Base-by-base conservation (phyloP, 1,140 invertebrate genomes). In the Maconellicoccus hirsutus region DNA sequence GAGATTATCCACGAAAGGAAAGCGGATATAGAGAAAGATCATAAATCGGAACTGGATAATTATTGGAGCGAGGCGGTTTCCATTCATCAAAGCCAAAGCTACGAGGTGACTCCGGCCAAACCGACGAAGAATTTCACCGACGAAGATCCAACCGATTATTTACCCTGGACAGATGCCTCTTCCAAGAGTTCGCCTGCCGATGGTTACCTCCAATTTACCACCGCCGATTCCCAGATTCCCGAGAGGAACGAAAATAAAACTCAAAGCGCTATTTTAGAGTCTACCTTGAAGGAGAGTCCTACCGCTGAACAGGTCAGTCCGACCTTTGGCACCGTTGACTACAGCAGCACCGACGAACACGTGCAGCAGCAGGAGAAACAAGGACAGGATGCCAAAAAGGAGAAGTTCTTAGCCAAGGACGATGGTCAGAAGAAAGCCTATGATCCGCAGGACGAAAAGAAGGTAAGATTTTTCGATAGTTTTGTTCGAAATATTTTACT, bases 51-150 rank as follows among this genome's bases (percentile, higher is more conserved):
- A 6, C 6, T 16, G n/a, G 42, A 73, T 22, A 73, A 74, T 29
- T 76, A 74, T 29, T 76, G 75, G 75, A 76, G 75, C 29, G 74
- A 76, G 63, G 74, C 71, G 1, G 75, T 76, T 0, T 75, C 75
- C 0, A 74, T 76, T 22, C 75, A 76, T 70, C 75, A 76, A 70
- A 76, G 75, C 70, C 73, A 75, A 25, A 72, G 75, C 61, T 75
- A 73, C 59, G 75, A 75, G n/a, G 73, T 74, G 10, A 72, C 70
- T 10, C 26, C 75, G 1, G 23, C 23, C n/a, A 86, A 86, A 23
- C 83, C 83, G 76, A 87, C 86, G 85, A 82, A 86, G 1, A 42
- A 22, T 16, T 82, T 83, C 74, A 82, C 86, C 14, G 78, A 82
- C 63, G 74, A 76, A n/a, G 75, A 72, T 25, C 76, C 75, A 33